Conservation (phyloP, 2,113 vertebrate genomes). For the Pedionomus torquatus region DNA sequence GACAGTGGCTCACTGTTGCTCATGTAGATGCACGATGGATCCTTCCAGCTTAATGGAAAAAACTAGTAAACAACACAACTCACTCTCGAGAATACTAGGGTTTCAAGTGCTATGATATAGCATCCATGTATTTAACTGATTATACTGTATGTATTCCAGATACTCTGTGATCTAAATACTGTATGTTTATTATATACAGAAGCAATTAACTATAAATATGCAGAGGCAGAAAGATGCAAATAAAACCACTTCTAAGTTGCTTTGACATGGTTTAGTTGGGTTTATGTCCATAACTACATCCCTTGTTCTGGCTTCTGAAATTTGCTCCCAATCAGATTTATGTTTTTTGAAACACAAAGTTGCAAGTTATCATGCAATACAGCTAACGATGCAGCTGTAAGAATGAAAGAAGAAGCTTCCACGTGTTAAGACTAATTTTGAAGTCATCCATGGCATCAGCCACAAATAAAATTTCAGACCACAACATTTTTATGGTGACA, state of each 20-base stretch:
- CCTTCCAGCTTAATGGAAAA: background rate
- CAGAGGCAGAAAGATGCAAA: background rate
- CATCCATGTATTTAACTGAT: background rate
- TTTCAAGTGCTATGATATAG: background rate
- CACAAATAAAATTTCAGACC: background rate
- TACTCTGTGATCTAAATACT: background rate
- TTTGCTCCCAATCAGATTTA: background rate
- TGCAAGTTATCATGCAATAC: background rate
- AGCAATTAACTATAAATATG: background rate
- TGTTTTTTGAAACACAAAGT: background rate
- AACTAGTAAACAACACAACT: background rate
- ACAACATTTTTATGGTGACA: background rate
- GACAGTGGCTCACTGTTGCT: background rate
- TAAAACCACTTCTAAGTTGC: slow-evolving; percentile 19
- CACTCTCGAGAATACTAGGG: background rate
- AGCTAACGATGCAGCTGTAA: background rate
- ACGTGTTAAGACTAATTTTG: background rate
- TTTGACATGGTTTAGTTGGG: background rate
- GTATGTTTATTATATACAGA: background rate
- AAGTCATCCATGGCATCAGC: background rate
- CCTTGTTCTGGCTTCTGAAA: background rate
- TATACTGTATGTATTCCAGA: background rate
- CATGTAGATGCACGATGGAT: fast-evolving
- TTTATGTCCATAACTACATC: background rate
- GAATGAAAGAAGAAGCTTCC: background rate